Conservation (phyloP, 2,888 invertebrate genomes). For the Cephalotes varians region DNA sequence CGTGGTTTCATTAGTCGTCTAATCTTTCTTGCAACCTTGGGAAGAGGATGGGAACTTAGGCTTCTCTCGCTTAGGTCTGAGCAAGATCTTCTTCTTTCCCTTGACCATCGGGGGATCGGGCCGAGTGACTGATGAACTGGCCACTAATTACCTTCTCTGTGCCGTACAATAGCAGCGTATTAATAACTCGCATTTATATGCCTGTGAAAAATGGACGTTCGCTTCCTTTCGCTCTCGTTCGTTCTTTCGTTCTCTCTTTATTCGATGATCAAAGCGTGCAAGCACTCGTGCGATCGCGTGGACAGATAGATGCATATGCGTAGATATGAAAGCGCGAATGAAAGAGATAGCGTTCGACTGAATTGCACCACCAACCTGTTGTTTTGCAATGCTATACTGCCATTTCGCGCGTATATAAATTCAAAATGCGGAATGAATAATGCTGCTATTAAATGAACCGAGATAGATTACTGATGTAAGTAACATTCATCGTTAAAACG, state of each 20-base stretch:
- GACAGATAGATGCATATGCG: slow-evolving; percentile 37
- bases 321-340: slow-evolving; percentile 43
- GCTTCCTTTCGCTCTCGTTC: slow-evolving; percentile 45
- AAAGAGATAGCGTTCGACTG: slow-evolving; percentile 43
- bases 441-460: slow-evolving; percentile 29
- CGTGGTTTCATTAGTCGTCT: slow-evolving; percentile 82
- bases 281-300: slow-evolving; percentile 40
- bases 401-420: slow-evolving; percentile 27
- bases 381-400: not conserved
- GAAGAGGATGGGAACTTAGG: slow-evolving; percentile 69
- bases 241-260: slow-evolving; percentile 67
- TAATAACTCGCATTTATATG: slow-evolving; percentile 84
- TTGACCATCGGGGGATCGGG: slow-evolving; percentile 66
- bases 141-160: slow-evolving; percentile 84
- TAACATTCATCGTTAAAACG: not conserved
- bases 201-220: slow-evolving; percentile 81
- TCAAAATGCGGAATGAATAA: slow-evolving; percentile 27
- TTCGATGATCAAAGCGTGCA: slow-evolving; percentile 51
- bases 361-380: slow-evolving; percentile 12
- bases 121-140: slow-evolving; percentile 83
- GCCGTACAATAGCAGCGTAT: slow-evolving; percentile 81
- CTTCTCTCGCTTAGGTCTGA: slow-evolving; percentile 63
- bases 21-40: slow-evolving; percentile 80
- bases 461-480: slow-evolving; percentile 5
- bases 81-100: slow-evolving; percentile 63